phyloP scores from a whole-genome alignment of 2,113 vertebrate species.

The Regulus satrapa region DNA sequence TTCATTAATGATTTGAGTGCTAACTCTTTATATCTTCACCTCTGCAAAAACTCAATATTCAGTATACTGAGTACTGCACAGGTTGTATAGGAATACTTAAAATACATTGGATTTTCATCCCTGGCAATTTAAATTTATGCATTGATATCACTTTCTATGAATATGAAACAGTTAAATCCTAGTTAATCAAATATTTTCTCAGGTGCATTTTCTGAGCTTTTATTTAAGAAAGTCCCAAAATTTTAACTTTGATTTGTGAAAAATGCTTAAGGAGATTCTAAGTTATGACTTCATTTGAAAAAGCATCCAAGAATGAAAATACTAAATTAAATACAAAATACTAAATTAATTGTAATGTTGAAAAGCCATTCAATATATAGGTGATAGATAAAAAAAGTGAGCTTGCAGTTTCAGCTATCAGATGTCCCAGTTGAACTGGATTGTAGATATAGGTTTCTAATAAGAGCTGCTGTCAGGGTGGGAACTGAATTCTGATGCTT shows the following conservation, averaged over 20 bases:
- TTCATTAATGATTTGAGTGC: neutral
- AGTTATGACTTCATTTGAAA: neutral
- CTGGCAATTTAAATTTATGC: neutral
- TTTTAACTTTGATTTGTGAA: neutral
- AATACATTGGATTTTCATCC: neutral
- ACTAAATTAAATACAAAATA: neutral
- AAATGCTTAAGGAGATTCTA: neutral
- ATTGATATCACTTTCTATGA: neutral
- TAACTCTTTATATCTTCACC: neutral
- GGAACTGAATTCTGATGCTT: neutral
- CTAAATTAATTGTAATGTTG: neutral
- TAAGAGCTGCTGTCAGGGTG: neutral
- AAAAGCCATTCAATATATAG: neutral
- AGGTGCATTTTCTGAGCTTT: neutral
- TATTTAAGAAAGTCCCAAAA: neutral
- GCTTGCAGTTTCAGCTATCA: neutral
- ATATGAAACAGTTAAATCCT: neutral
- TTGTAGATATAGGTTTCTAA: neutral
- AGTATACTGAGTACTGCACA: neutral
- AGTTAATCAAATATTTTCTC: neutral
- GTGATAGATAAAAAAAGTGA: neutral
- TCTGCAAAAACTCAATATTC: rapidly evolving
- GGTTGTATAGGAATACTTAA: neutral
- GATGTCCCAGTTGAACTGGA: conserved; percentile 6
- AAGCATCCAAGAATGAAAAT: neutral